Base-by-base conservation (phyloP, 2,888 invertebrate genomes). In the Gastrophysa polygoni region DNA sequence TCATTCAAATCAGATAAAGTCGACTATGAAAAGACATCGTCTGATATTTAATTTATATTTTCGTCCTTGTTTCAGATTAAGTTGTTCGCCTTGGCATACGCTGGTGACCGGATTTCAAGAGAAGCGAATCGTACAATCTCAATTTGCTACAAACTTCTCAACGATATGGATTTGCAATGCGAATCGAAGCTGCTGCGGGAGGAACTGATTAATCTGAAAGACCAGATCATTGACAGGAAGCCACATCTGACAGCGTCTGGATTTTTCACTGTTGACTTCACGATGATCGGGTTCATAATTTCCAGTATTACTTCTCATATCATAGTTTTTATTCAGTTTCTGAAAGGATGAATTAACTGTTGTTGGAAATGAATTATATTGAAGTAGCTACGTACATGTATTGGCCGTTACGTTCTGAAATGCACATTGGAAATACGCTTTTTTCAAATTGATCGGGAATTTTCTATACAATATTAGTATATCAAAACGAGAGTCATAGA, bases 221-320 rank as follows among this genome's bases (percentile, higher is more conserved):
- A 61, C 24, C 65, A 61, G 34, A 47, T 61, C 11, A 34, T n/a
- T 11, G 24, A 48, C 14, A 59, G 65, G 18, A 55, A 44, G 21
- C 59, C 61, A 3, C 29, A 24, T 34, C 24, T 62, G 10, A 38
- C 32, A 3, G 65, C 61, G 1, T 55, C 56, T 28, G 61, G 65
- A 21, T 65, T 61, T 21, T 65, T 65, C 34, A 20, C 47, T 4
- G 61, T 59, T n/a, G 57, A 65, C 28, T 65, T 55, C 11, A 51
- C 29, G 10, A 61, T 65, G 61, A 57, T 62, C 21, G 61, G 65
- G 2, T 65, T 62, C 18, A 46, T 65, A 8, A 54, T 61, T 14
- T 24, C 56, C 6, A 61, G 56, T 24, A 49, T 65, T n/a, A 65
- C 65, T 6, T 65, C 65, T 14, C 59, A 65, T 17, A 59, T 61